Evolutionary conservation across 2,113 vertebrate species (phyloP), one percentile per base, ranked within the genome.

Genomic region (Blennius ocellaris): DNA sequence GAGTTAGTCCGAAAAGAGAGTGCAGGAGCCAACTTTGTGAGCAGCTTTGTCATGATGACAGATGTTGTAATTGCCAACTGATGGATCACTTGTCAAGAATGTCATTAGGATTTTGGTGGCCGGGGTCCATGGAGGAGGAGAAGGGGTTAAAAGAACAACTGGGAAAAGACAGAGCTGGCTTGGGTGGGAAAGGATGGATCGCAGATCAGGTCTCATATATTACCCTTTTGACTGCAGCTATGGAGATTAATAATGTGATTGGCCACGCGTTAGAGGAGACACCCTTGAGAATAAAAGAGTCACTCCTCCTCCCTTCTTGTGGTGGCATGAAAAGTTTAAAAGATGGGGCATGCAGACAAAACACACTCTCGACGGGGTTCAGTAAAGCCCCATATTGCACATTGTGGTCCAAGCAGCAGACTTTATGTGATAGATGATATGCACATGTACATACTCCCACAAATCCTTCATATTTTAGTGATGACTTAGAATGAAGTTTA

Each of bases 61-160:
- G 93, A 95, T 95, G 93, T 94, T 94, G 92, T 94, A 95, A 95
- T 95, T 95, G 93, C 93, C 89, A 90, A 87, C 94, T 95, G 94
- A 95, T 94, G 89, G 92, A 95, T 94, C 83, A 81, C 87, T 88
- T 92, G 91, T 93, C 92, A 87, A 86, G 82, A 76, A 80, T 68
- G 84, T 93, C 91, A 92, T 94, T 95, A 94, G 84, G 83, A 87
- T 69, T 83, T 79, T 61, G 62, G 79, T 83, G 80, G 83, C 86
- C 66, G 2, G 76, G 86, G 61, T 65, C 81, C 57, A 55, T 81
- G 82, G 86, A 67, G 72, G 76, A 68, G 59, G 82, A 71, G 84
- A 87, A 82, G 78, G 80, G 88, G 89, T 92, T 92, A 90, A 86
- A 90, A 81, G 89, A 84, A 86, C 15, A 74, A 83, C 61, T 83